These are phyloP conservation scores for Benthochromis sp. DNA, from an alignment of 2,113 vertebrate genomes.

Conservation along the genomic window DNA sequence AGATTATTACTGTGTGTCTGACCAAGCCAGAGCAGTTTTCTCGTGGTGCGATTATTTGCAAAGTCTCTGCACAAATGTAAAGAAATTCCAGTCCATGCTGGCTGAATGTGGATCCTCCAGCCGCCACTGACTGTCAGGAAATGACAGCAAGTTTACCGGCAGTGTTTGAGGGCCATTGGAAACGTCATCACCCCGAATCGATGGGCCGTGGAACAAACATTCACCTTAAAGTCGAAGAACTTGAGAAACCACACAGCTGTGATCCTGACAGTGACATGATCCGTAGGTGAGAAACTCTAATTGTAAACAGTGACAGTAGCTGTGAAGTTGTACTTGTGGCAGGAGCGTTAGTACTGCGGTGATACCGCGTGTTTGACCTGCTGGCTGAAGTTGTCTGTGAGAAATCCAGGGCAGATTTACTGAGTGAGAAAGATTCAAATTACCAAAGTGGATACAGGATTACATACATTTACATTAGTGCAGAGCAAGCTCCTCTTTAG, in stretches of 20 bases:
- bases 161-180: rapidly evolving
- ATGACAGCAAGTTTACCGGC: not conserved
- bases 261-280: not conserved
- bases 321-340: not conserved
- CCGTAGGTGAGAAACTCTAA: rapidly evolving
- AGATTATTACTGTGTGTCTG: not conserved
- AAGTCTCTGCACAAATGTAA: not conserved
- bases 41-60: not conserved
- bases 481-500: not conserved
- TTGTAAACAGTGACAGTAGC: not conserved
- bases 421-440: not conserved
- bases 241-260: not conserved
- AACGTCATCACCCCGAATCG: rapidly evolving
- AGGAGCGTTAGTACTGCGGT: not conserved
- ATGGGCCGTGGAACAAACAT: not conserved
- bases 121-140: rapidly evolving
- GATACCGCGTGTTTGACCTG: not conserved
- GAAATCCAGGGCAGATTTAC: not conserved
- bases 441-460: not conserved
- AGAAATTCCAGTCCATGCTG: rapidly evolving
- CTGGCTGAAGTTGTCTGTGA: not conserved
- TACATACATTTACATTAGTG: not conserved
- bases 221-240: not conserved
- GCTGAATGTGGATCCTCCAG: not conserved
- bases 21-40: not conserved